These are phyloP conservation scores for Choloepus hoffmanni DNA, from an alignment of 2,113 vertebrate species.

Conservation along the genomic window DNA sequence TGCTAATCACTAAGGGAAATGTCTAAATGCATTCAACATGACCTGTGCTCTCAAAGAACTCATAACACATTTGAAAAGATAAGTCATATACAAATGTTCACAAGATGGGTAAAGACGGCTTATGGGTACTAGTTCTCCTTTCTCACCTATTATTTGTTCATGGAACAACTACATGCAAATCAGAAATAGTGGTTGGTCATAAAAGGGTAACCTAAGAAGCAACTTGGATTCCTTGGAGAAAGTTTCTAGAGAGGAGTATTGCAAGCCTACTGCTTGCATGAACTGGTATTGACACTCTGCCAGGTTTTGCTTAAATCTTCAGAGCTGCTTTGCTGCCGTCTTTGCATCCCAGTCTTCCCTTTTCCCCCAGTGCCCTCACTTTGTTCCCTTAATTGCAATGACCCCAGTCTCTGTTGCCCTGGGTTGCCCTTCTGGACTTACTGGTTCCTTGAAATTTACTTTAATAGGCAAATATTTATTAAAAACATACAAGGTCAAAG, in stretches of 20 bases:
- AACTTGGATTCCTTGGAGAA: background rate
- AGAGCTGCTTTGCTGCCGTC: background rate
- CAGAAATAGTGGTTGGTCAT: background rate
- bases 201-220: background rate
- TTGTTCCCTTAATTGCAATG: background rate
- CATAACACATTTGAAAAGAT: background rate
- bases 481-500: background rate
- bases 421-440: background rate
- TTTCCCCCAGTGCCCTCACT: background rate
- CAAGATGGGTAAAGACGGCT: background rate
- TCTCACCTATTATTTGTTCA: background rate
- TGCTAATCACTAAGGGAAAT: background rate
- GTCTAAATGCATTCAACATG: background rate
- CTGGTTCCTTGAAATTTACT: background rate
- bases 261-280: background rate
- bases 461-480: background rate
- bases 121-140: background rate
- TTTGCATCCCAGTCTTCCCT: background rate
- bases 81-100: background rate
- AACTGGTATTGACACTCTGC: background rate
- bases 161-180: background rate
- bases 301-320: background rate
- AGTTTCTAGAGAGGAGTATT: background rate
- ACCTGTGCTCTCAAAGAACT: background rate
- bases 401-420: background rate